Evolutionary conservation across 2,888 invertebrate genomes (phyloP).

Genomic region (Craniophora ligustri): DNA sequence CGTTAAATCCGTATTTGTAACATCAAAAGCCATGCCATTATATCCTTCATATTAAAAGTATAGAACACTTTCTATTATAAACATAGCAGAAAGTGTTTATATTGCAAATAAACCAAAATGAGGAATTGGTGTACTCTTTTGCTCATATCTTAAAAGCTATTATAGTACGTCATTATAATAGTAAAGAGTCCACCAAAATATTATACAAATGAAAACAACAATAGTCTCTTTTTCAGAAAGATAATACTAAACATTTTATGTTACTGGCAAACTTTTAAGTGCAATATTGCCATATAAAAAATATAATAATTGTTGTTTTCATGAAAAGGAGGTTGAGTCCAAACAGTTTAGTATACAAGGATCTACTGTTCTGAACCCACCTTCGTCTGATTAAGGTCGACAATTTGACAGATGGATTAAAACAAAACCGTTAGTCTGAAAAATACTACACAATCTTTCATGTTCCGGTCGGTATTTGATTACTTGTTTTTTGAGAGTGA

Average conservation of each 20-base stretch:
- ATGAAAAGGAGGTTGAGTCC: conserved; percentile 8
- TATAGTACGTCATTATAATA: not conserved
- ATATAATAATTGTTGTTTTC: conserved; percentile 29
- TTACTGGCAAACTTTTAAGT: no score
- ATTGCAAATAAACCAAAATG: conserved; percentile 38
- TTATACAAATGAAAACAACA: conserved; percentile 27
- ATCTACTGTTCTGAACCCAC: conserved; percentile 27
- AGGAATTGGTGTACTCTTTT: conserved; percentile 19
- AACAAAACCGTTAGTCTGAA: conserved; percentile 3
- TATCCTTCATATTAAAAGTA: conserved; percentile 34
- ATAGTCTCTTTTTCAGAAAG: conserved; percentile 7
- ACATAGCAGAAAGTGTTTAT: conserved; percentile 13
- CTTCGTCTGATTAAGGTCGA: conserved; percentile 12
- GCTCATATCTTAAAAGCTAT: not conserved
- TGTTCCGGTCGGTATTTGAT: no score
- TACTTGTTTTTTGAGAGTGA: no score
- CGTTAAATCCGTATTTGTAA: conserved; percentile 22
- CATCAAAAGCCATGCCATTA: conserved; percentile 68
- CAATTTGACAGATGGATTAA: conserved; percentile 28
- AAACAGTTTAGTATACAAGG: conserved; percentile 2
- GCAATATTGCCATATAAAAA: not conserved
- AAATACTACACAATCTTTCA: no score
- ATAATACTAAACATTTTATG: no score
- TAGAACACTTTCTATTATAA: conserved; percentile 8
- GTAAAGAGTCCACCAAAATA: conserved; percentile 19